phyloP scores from a whole-genome alignment of 2,888 invertebrate species.

The Sussaba pulchella region DNA sequence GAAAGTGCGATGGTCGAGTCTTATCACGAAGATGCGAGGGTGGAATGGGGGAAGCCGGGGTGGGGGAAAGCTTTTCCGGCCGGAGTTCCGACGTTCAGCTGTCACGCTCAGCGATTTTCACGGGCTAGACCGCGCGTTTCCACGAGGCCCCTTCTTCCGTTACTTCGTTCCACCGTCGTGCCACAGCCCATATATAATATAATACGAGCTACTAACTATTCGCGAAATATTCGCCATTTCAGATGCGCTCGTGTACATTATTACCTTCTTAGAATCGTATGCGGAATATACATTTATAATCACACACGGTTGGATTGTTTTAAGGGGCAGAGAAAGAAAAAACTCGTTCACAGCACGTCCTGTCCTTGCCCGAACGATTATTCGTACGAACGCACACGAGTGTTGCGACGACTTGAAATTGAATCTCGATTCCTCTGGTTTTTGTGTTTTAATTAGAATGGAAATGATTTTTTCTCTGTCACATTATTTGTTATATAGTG shows the following conservation, averaged over 20 bases:
- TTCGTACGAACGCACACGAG: too few relatives aligned
- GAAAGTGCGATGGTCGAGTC: neutral
- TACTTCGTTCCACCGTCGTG: conserved; percentile 18
- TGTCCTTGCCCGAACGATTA: too few relatives aligned
- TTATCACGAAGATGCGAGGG: too few relatives aligned
- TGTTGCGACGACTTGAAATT: too few relatives aligned
- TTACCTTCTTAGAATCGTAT: conserved; percentile 7
- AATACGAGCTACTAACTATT: conserved; percentile 12
- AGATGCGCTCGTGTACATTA: conserved; percentile 6
- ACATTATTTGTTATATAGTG: too few relatives aligned
- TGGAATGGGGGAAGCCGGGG: too few relatives aligned
- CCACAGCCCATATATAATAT: conserved; percentile 3
- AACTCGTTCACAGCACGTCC: too few relatives aligned
- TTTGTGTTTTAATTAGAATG: too few relatives aligned
- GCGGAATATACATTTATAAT: conserved; percentile 25
- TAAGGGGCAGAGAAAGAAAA: neutral
- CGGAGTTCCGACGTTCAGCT: conserved; percentile 21
- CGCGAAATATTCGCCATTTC: conserved; percentile 10
- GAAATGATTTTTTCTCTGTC: too few relatives aligned
- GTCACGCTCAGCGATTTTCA: conserved; percentile 27
- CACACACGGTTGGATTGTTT: conserved; percentile 18
- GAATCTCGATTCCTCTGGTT: too few relatives aligned
- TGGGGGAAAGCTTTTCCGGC: conserved; percentile 4
- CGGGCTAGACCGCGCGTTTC: neutral
- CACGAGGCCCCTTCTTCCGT: conserved; percentile 7